These are phyloP conservation scores for Leguminivora glycinivorella DNA, from an alignment of 1,140 invertebrate species.

Conservation along the genomic window DNA sequence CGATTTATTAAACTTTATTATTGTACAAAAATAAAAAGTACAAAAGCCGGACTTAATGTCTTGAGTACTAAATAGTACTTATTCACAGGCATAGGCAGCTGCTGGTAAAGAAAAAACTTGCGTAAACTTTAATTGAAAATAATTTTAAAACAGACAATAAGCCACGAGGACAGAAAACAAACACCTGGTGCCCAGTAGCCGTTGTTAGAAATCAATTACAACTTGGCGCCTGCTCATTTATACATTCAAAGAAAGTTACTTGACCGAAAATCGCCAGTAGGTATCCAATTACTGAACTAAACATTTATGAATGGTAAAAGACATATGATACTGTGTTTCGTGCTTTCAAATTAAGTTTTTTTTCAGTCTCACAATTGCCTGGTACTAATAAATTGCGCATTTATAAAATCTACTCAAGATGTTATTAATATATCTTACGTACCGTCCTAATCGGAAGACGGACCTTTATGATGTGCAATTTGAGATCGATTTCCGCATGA, in stretches of 20 bases:
- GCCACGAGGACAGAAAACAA: conserved; percentile 22
- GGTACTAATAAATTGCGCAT: conserved; percentile 31
- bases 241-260: conserved; percentile 46
- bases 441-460: conserved; percentile 57
- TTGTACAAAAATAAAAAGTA: no score
- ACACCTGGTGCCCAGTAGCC: conserved; percentile 51
- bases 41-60: no score
- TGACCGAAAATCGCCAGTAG: conserved; percentile 60
- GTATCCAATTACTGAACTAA: conserved; percentile 52
- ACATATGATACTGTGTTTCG: conserved; percentile 50
- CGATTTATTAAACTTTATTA: no score
- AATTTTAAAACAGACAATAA: neutral
- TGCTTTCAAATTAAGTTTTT: conserved; percentile 23
- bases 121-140: neutral
- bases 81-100: no score
- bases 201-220: conserved; percentile 50
- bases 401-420: conserved; percentile 37
- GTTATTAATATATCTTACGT: neutral
- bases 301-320: conserved; percentile 54
- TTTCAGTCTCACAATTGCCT: conserved; percentile 28
- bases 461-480: conserved; percentile 65
- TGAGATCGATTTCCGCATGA: conserved; percentile 76
- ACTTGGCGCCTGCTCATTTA: conserved; percentile 39
- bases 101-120: no score
- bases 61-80: no score